A percentile compares a stretch with the other conserved stretches of the same genome.
These are phyloP conservation scores for Stomorhina lunata DNA, from an alignment of 2,888 invertebrate genomes.

Conservation along the genomic window DNA sequence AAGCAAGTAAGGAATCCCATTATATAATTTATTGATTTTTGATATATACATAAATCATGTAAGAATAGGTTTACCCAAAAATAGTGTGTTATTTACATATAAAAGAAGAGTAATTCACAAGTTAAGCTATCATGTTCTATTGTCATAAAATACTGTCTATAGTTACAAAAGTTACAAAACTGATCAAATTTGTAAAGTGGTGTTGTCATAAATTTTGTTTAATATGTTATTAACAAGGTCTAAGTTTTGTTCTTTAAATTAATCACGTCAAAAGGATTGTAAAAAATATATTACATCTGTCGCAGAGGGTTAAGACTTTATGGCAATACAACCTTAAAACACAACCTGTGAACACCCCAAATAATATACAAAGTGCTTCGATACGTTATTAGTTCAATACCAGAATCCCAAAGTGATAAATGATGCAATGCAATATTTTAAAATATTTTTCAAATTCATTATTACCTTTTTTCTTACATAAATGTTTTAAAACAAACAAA, in stretches of 20 bases:
- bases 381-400: background rate
- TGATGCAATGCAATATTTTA: background rate
- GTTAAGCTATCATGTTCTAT: too few relatives aligned
- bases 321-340: too few relatives aligned
- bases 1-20: constrained; percentile 61
- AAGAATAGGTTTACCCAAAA: constrained; percentile 59
- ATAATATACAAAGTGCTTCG: constrained; percentile 14
- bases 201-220: too few relatives aligned
- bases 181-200: too few relatives aligned
- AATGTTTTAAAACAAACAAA: background rate
- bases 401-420: background rate
- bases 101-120: too few relatives aligned
- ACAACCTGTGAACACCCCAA: background rate
- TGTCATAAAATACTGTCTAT: too few relatives aligned
- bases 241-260: too few relatives aligned
- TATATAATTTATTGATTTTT: background rate
- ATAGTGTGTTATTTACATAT: constrained; percentile 60
- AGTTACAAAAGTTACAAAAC: too few relatives aligned
- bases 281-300: too few relatives aligned
- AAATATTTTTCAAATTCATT: constrained; percentile 18
- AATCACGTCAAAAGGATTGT: too few relatives aligned
- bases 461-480: constrained; percentile 12
- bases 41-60: background rate
- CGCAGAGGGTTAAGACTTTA: too few relatives aligned
- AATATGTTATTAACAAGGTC: too few relatives aligned